Percentiles rank a stretch among this genome's conserved stretches.
Evolutionary conservation across 2,113 vertebrate genomes (phyloP).

Genomic region (Pseudorasbora parva): DNA sequence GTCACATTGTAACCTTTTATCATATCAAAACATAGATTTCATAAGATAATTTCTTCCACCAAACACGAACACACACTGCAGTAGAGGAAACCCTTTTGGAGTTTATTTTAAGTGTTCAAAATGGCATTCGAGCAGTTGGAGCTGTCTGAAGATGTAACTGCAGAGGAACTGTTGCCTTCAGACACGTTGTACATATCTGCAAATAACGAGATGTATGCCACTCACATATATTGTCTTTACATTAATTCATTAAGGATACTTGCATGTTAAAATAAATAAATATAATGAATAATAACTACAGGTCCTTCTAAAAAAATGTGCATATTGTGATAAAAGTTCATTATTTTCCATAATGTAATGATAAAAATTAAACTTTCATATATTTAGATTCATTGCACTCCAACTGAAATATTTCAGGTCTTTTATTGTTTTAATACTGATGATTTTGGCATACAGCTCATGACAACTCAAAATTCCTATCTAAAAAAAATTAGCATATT

Average conservation of each 20-base stretch:
- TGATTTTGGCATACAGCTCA: no score
- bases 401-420: no score
- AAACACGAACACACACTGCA: neutral
- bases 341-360: no score
- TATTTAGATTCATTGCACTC: no score
- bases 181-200: conserved; percentile 40
- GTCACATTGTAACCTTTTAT: neutral
- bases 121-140: neutral
- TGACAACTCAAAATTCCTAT: no score
- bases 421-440: no score
- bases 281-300: neutral
- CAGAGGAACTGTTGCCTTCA: neutral
- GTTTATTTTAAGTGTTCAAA: neutral
- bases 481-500: no score
- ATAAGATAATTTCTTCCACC: neutral
- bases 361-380: no score
- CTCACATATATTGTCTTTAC: neutral
- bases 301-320: no score
- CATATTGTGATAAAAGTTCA: no score
- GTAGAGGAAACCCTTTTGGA: neutral
- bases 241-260: neutral
- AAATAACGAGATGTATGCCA: neutral
- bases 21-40: neutral
- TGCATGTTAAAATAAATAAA: no score
- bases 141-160: neutral